Evolutionary conservation across 2,888 invertebrate species (phyloP), one percentile per base, ranked within the genome.

Genomic region (Margaritifera margaritifera): DNA sequence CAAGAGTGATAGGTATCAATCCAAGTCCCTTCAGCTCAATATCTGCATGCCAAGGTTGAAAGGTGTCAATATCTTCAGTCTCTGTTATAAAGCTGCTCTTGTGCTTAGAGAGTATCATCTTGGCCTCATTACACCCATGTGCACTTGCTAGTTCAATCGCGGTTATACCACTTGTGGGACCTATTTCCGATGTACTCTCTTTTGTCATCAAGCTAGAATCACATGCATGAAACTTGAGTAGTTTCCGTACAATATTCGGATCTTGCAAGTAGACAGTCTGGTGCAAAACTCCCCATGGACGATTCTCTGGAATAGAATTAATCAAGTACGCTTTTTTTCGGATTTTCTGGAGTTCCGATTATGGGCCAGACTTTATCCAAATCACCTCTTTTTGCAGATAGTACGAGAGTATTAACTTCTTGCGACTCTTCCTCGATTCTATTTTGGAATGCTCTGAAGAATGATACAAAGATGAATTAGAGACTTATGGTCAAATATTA

Each of bases 251-350:
- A 4, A 72, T 68, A 4, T 58, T 42, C 15, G 53, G 27, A 51
- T 76, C 52, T 22, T 75, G 71, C 72, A 71, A 75, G 58, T 70
- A 79, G 0, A 79, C 74, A 3, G 75, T 73, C 53, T 80, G 79
- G 42, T 78, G 77, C 19, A 80, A n/a, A 1, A 80, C 55, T 19
- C 77, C 74, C 79, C 79, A 79, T 24, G 74, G 64, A 27, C 77
- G 69, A 54, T 72, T 72, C 61, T 77, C 77, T 27, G 79, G 79
- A 42, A 76, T 74, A 18, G 67, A 60, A 61, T 79, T 79, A 6
- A 77, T 62, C 4, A 77, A 57, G n/a, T 65, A 71, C 18, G 65
- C 56, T 31, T 71, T 72, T n/a, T 24, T 31, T 52, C n/a, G 72
- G 79, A 18, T 61, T 55, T 8, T 64, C 64, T 4, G 74, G 75